Evolutionary conservation across 2,888 invertebrate genomes (phyloP), one percentile per base, ranked within the genome.

Genomic region (Watsonalla binaria): DNA sequence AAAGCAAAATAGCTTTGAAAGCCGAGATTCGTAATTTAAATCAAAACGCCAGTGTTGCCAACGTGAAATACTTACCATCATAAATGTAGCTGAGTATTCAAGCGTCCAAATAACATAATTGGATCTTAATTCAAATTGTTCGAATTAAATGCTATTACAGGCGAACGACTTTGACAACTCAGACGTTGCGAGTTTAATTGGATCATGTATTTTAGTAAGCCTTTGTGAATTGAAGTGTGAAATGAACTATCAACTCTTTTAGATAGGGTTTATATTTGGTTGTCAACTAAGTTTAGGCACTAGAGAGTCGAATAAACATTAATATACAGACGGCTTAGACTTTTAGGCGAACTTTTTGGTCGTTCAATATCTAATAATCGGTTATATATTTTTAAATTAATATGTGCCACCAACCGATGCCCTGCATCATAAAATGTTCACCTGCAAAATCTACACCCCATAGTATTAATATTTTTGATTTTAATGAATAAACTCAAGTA

Each of bases 201-300:
- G 62, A 63, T 67, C 54, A 62, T 59, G 33, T 58, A 61, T 24
- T 24, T 24, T 24, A 24, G 24, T 24, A 24, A 61, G 58, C 57
- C 60, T 55, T 49, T 37, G 14, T 49, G 49, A 49, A 49, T 49
- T 37, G 14, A 59, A 59, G 56, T 59, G 58, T 56, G 11, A 60
- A 59, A 66, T 54, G 58, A 65, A 63, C 64, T 70, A 70, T 64
- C 62, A 58, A 61, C 54, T 59, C 11, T 6, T 13, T 14, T 35
- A 34, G 24, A 24, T 48, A 48, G 9, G 34, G 5, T 35, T 48
- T 7, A 35, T n/a, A 47, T 24, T 15, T 6, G 6, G 15, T 14
- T 9, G 6, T 34, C 24, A 6, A 8, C 24, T 47, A 6, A 37
- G 6, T 7, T 37, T 37, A 5, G 37, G 24, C 24, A 24, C 24